Evolutionary conservation across 2,113 vertebrate species (phyloP), one percentile per base, ranked within the genome.

Genomic region (Macaca mulatta): DNA sequence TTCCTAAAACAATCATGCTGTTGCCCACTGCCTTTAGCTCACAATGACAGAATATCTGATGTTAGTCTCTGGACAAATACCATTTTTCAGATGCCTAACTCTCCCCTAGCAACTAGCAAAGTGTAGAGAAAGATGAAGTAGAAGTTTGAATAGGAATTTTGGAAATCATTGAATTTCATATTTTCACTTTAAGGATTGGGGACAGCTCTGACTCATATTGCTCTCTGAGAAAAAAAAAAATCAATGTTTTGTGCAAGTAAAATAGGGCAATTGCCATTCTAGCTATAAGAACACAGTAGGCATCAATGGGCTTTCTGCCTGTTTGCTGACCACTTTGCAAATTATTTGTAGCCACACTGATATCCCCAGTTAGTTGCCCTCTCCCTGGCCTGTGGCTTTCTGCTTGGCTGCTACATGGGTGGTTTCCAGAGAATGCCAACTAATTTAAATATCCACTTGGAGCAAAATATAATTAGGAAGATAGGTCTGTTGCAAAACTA

Each of bases 401-500:
- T 40, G 32, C 78, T 92, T 79, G 64, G 79, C 30, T 25, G 40
- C 13, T 57, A 6, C 9, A 5, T 74, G 70, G 22, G 87, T 32
- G 43, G 14, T 78, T 14, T 45, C 35, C 80, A 81, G 85, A 77
- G 96, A 92, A 86, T 59, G 45, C 35, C 45, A 69, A 93, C 94
- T 55, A 59, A 93, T 95, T 81, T 82, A 95, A 94, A 94, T 72
- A 91, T 89, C 78, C 83, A 52, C 89, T 96, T 78, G 17, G 72
- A 95, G 77, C 9, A 84, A 95, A 96, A 93, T 92, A 55, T 87
- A 95, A 94, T 94, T 92, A 86, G 75, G 57, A 94, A 97, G 79
- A 93, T 82, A 90, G 92, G 96, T 96, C 86, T 93, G 11, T 55
- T 86, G 22, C 43, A 67, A 80, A 94, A 93, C 82, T 38, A 93